Evolutionary conservation across 2,797 vertebrate species (phyloP), one percentile per base, ranked within the genome.

Genomic region (Rhodeus uyekii): DNA sequence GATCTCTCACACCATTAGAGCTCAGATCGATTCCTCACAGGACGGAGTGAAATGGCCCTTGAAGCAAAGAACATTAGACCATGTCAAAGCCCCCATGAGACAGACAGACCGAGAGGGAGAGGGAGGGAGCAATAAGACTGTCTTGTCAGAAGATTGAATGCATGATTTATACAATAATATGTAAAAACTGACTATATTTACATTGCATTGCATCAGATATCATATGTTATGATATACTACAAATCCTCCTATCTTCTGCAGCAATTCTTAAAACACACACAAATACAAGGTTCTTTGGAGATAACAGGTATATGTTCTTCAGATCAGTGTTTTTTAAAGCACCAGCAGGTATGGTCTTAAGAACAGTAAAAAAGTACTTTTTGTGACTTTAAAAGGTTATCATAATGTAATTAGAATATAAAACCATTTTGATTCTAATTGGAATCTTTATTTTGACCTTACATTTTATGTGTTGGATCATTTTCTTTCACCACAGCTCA

Each of bases 11-110:
- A 81, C 72, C 78, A 84, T 84, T 85, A 85, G 79, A 82, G 80
- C 60, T 76, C 84, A 79, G 86, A 91, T 91, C 89, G 85, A 90
- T 91, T 89, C 86, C 86, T 84, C 85, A 84, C 84, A 86, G 78
- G 85, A 80, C 61, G 83, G 73, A 88, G 87, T 83, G 84, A 85
- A 80, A 84, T 53, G 68, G 60, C 78, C 77, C 86, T 84, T 82
- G 67, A 84, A 86, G 82, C 84, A 76, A 61, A 50, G 76, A 83
- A 87, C 85, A 85, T 84, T 64, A 77, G 55, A 83, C 44, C 58
- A 27, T 64, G 63, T 48, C 86, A 76, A 67, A 42, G 42, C 64
- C 53, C 74, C 69, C 55, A 63, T 29, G 69, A 63, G 81, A 81
- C 58, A 74, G 68, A 34, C 10, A 13, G 38, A 27, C 19, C 46